Evolutionary conservation across 2,888 invertebrate genomes (phyloP).

Genomic region (Mesorhabditis spiculigera): DNA sequence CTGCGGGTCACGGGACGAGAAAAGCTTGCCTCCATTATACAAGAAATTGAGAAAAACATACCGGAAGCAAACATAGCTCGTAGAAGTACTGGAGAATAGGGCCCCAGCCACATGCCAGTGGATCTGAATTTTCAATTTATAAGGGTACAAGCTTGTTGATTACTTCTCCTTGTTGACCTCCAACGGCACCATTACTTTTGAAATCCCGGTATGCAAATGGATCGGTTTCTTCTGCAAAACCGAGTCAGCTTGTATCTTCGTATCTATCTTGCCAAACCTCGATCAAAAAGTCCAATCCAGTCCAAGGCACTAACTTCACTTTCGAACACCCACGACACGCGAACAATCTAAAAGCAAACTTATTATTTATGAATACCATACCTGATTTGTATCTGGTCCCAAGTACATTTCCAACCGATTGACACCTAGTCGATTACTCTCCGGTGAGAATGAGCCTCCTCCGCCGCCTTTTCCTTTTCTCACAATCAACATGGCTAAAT

Average conservation of each 20-base stretch:
- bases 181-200: slow-evolving; percentile 27
- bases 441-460: not conserved
- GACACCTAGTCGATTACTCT: slow-evolving; percentile 3
- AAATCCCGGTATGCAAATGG: slow-evolving; percentile 31
- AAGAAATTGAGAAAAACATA: not conserved
- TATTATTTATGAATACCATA: not conserved
- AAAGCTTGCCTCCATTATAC: no score
- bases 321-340: slow-evolving; percentile 2
- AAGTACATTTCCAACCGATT: not conserved
- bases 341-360: not conserved
- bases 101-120: not conserved
- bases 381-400: slow-evolving; percentile 1
- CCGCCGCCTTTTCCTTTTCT: not conserved
- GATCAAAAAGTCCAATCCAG: slow-evolving; percentile 38
- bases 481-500: slow-evolving; percentile 1
- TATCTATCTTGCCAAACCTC: slow-evolving; percentile 15
- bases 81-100: not conserved
- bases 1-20: no score
- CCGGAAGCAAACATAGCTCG: not conserved
- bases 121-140: not conserved
- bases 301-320: slow-evolving; percentile 18
- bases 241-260: not conserved
- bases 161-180: slow-evolving; percentile 16
- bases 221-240: slow-evolving; percentile 25
- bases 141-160: not conserved